phyloP scores from a whole-genome alignment of 2,797 vertebrate genomes.

The Alectoris magna region DNA sequence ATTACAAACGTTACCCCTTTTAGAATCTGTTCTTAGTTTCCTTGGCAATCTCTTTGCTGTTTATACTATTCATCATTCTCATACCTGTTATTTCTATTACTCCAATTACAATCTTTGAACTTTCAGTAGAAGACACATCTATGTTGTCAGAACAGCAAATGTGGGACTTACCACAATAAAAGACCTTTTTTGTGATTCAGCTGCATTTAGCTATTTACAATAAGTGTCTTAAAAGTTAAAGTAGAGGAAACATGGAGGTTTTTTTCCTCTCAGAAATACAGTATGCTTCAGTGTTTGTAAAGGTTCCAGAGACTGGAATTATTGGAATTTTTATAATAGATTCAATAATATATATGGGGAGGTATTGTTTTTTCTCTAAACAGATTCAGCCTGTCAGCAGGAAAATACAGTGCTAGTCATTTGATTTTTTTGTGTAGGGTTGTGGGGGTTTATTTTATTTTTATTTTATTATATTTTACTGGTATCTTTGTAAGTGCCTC shows the following conservation, averaged over 20 bases:
- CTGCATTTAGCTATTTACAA: background rate
- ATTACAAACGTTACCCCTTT: background rate
- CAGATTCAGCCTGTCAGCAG: background rate
- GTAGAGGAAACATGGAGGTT: accelerated
- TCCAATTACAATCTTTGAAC: slow-evolving; percentile 15
- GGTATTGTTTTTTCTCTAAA: background rate
- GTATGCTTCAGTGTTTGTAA: background rate
- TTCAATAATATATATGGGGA: background rate
- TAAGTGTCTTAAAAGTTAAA: background rate
- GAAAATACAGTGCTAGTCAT: background rate
- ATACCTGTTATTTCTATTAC: slow-evolving; percentile 40
- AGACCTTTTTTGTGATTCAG: background rate
- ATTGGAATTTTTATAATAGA: background rate
- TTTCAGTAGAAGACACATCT: background rate
- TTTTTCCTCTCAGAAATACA: background rate
- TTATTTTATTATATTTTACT: background rate
- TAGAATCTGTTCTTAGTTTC: slow-evolving; percentile 6
- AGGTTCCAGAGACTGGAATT: background rate
- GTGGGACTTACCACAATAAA: background rate
- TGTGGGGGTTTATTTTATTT: background rate
- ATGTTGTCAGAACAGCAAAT: background rate
- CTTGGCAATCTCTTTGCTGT: slow-evolving; percentile 22
- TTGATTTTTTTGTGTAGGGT: background rate
- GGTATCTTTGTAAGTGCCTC: background rate
- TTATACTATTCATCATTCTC: background rate